A percentile compares a stretch with the other conserved stretches of the same genome.
Conservation (phyloP, 2,888 invertebrate genomes). For the Lepidonotus clava region DNA sequence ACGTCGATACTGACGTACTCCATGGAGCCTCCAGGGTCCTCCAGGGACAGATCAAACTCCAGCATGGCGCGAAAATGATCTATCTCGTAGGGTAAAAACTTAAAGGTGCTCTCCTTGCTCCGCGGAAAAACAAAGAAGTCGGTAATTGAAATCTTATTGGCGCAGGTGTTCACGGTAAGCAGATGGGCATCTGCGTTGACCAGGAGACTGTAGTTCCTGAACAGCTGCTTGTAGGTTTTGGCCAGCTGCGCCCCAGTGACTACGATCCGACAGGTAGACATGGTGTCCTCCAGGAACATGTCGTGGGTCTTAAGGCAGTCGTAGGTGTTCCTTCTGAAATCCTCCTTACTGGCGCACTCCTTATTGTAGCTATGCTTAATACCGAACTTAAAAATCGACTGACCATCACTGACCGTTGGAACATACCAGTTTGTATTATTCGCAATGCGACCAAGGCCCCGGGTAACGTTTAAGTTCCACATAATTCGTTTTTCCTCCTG, state of each 20-base stretch:
- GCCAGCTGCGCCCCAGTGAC: not conserved
- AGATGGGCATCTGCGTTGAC: not conserved
- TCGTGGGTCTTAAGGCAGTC: not conserved
- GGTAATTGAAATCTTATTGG: not conserved
- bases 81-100: slow-evolving; percentile 19
- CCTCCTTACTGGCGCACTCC: not conserved
- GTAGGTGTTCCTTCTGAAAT: not conserved
- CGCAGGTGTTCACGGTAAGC: slow-evolving; percentile 5
- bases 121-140: slow-evolving; percentile 32
- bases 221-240: slow-evolving; percentile 9
- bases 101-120: slow-evolving; percentile 25
- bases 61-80: slow-evolving; percentile 16
- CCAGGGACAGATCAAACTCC: slow-evolving; percentile 1
- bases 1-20: slow-evolving; percentile 4
- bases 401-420: not conserved
- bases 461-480: too few species aligned
- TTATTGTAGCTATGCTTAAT: slow-evolving; percentile 18
- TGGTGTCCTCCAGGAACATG: not conserved
- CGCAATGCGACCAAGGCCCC: too few species aligned
- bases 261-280: not conserved
- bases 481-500: too few species aligned
- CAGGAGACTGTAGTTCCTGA: not conserved
- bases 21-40: not conserved
- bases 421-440: too few species aligned
- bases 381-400: slow-evolving; percentile 1